Evolutionary conservation across 2,113 vertebrate species (phyloP), one percentile per base, ranked within the genome.

Genomic region (Petroica traversi): DNA sequence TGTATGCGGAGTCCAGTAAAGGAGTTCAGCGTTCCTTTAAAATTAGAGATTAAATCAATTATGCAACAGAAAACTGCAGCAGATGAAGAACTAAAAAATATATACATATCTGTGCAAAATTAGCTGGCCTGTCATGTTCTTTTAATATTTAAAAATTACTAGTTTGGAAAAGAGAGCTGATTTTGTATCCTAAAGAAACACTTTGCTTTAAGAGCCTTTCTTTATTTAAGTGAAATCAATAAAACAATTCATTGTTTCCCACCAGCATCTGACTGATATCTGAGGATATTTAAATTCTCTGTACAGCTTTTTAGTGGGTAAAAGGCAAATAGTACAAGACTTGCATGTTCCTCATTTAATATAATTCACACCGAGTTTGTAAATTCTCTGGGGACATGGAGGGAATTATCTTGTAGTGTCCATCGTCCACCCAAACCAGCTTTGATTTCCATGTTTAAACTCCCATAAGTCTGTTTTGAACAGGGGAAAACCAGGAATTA

Each of bases 31-130:
- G 25, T 98, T 98, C 96, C 97, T 98, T 97, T 97, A 97, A 98
- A 98, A 98, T 98, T 96, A 97, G 97, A 98, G 98, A 98, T 98
- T 98, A 98, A 98, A 98, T 98, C 98, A 98, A 98, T 98, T 98
- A 98, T 97, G 97, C 97, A 98, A 97, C 96, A 95, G 96, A 95
- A 98, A 98, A 97, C 76, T 93, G 91, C 95, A 98, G 98, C 98
- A 98, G 97, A 98, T 97, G 98, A 95, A 96, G 93, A 86, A 95
- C 72, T 95, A 91, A 95, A 91, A 55, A 83, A 95, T 91, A 94
- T 86, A 93, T 92, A 80, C 18, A 69, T 95, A 77, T 94, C 94
- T 89, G 83, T 92, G 79, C 49, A 95, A 96, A 98, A 98, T 98
- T 98, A 98, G 88, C 93, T 85, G 62, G 85, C 85, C 81, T 97